Percentiles rank a stretch among this genome's conserved stretches.
Conservation (phyloP, 2,797 vertebrate species). For the Bufotes viridis region DNA sequence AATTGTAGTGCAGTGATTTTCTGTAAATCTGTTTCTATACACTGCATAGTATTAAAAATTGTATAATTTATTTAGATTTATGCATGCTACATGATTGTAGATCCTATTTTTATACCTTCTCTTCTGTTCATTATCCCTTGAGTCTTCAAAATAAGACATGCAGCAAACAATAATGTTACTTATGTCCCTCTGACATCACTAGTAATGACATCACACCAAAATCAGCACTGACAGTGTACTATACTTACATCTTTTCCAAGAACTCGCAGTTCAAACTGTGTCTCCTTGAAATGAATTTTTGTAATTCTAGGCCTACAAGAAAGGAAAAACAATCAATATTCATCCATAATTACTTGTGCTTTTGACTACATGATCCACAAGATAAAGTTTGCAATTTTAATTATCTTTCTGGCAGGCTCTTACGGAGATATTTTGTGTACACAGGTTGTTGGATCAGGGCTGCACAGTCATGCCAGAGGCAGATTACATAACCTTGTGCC, state of each 20-base stretch:
- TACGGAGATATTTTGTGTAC: background rate
- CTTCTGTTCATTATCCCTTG: background rate
- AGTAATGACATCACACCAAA: background rate
- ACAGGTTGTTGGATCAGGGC: slow-evolving; percentile 10
- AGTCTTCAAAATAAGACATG: background rate
- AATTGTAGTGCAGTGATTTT: background rate
- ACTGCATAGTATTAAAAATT: background rate
- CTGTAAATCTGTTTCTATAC: background rate
- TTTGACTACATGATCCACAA: background rate
- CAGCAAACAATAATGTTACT: background rate
- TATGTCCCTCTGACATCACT: background rate
- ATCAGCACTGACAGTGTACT: slow-evolving; percentile 3
- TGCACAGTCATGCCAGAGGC: slow-evolving; percentile 10
- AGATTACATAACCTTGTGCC: slow-evolving; percentile 40
- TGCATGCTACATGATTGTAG: background rate
- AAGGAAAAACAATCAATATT: slow-evolving; percentile 53
- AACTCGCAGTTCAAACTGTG: slow-evolving; percentile 87
- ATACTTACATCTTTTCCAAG: slow-evolving; percentile 89
- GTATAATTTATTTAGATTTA: background rate
- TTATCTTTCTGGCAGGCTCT: slow-evolving; percentile 1
- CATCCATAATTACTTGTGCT: background rate
- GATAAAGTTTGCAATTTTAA: background rate
- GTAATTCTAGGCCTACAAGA: slow-evolving; percentile 85
- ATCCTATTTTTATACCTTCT: background rate
- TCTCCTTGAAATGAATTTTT: slow-evolving; percentile 89